Conservation (phyloP, 2,888 invertebrate species). For the Druceiella hillmani region DNA sequence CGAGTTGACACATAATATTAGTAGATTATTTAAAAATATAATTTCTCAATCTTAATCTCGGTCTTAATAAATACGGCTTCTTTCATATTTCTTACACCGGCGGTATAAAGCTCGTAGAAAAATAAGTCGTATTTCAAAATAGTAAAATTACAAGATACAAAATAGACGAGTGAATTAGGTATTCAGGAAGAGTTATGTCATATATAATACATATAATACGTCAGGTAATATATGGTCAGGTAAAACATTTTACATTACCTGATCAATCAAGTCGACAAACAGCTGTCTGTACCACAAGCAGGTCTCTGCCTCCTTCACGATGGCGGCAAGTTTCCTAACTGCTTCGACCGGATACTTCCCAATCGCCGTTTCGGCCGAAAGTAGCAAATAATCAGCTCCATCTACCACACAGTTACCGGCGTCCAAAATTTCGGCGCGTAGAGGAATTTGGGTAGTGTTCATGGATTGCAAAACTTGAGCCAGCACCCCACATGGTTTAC, state of each 20-base stretch:
- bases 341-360: constrained; percentile 55
- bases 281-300: constrained; percentile 54
- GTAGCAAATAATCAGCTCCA: constrained; percentile 64
- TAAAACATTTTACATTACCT: constrained; percentile 32
- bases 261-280: constrained; percentile 39
- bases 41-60: no score
- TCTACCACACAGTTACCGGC: constrained; percentile 70
- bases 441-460: constrained; percentile 33
- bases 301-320: constrained; percentile 65
- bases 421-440: constrained; percentile 60
- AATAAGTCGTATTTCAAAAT: no score
- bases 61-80: no score
- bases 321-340: constrained; percentile 38
- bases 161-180: no score
- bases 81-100: no score
- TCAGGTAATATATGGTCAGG: no score
- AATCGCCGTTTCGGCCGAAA: constrained; percentile 65
- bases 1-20: no score
- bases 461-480: constrained; percentile 38
- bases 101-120: no score
- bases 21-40: no score
- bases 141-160: no score
- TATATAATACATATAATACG: no score
- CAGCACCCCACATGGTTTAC: constrained; percentile 35
- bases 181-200: no score